Percentiles rank a stretch among this genome's conserved stretches.
Evolutionary conservation across 2,113 vertebrate species (phyloP).

Genomic region (Burhinus oedicnemus): DNA sequence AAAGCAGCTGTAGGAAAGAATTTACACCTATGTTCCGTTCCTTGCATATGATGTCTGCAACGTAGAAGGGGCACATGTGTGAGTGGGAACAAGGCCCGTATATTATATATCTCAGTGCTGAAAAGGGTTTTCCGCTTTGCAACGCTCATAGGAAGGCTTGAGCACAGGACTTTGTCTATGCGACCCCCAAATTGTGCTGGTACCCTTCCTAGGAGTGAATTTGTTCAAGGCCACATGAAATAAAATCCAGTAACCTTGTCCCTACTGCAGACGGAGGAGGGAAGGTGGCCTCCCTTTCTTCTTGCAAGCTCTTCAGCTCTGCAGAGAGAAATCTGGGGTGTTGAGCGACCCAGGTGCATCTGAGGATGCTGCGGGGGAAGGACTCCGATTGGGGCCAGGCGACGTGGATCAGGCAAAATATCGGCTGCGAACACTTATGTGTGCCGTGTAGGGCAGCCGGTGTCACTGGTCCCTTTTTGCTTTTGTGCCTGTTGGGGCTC

Average conservation of each 20-base stretch:
- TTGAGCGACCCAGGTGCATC: neutral
- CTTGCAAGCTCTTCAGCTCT: neutral
- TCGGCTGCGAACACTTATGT: neutral
- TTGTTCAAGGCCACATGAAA: neutral
- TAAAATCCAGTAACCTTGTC: neutral
- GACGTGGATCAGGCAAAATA: neutral
- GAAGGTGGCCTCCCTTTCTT: neutral
- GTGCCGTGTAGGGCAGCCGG: neutral
- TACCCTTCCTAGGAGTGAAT: neutral
- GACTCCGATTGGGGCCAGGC: neutral
- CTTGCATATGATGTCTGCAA: neutral
- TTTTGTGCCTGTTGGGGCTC: neutral
- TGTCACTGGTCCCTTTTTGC: neutral
- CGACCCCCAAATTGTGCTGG: neutral
- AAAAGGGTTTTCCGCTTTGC: neutral
- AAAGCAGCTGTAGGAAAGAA: constrained; percentile 5
- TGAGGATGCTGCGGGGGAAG: neutral
- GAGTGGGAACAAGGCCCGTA: neutral
- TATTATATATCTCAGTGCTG: neutral
- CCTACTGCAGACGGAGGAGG: neutral
- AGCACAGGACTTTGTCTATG: neutral
- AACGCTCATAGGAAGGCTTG: neutral
- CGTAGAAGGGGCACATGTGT: neutral
- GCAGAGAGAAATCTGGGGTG: neutral
- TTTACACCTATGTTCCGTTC: neutral